These are phyloP conservation scores for Microctenopoma stevenorrisi DNA, from an alignment of 2,797 vertebrate species.

Conservation along the genomic window DNA sequence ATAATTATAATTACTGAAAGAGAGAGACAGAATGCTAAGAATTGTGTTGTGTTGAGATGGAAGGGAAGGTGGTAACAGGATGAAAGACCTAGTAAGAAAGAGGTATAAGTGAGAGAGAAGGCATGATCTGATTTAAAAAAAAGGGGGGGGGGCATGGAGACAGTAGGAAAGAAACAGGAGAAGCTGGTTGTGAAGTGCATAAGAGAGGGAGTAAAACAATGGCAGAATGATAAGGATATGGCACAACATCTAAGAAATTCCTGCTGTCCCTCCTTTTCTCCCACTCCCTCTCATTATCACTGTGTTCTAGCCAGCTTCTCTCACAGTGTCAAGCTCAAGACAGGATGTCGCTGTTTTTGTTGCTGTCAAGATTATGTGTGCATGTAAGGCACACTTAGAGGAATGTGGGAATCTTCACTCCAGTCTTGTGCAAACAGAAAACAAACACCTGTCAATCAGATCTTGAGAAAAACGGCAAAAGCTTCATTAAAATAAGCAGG, in stretches of 20 bases:
- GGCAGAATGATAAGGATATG: conserved; percentile 62
- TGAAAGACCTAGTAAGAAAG: conserved; percentile 40
- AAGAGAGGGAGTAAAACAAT: conserved; percentile 39
- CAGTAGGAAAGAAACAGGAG: conserved; percentile 21
- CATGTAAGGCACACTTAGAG: conserved; percentile 19
- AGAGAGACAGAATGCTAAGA: conserved; percentile 23
- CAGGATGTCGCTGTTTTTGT: conserved; percentile 48
- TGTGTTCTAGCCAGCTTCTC: conserved; percentile 47
- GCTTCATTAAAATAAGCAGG: conserved; percentile 18
- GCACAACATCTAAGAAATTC: conserved; percentile 65
- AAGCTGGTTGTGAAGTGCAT: conserved; percentile 30
- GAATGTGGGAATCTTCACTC: conserved; percentile 19
- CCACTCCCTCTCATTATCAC: conserved; percentile 72
- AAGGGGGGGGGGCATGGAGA: neutral
- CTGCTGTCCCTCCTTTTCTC: conserved; percentile 58
- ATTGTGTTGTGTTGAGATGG: conserved; percentile 22
- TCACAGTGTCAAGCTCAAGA: conserved; percentile 52
- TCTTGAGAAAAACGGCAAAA: neutral
- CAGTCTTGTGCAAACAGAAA: conserved; percentile 21
- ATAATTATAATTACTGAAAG: conserved; percentile 18
- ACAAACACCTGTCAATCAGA: conserved; percentile 55
- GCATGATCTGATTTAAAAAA: conserved; percentile 1
- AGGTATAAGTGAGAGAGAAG: conserved; percentile 32
- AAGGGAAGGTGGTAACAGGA: conserved; percentile 43
- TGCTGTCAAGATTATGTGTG: conserved; percentile 47